Evolutionary conservation across 1,140 invertebrate genomes (phyloP).

Genomic region (Rhyacophila brunnea): DNA sequence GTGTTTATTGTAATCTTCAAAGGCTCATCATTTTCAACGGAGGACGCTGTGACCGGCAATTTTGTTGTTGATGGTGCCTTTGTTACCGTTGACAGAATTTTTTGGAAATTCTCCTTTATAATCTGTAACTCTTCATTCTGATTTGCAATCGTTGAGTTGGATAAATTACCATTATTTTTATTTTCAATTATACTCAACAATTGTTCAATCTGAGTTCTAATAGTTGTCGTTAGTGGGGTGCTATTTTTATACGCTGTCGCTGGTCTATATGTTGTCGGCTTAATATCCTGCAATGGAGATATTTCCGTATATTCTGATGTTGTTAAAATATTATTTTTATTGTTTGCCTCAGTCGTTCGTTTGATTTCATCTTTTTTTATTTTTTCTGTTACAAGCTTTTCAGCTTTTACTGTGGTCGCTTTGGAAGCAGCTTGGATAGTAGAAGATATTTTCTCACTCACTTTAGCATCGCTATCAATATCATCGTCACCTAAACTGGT

Average conservation of each 20-base stretch:
- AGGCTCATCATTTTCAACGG: slow-evolving; percentile 27
- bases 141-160: neutral
- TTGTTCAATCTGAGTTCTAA: neutral
- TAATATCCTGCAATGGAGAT: neutral
- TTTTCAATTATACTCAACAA: too few relatives aligned
- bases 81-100: neutral
- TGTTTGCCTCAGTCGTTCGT: too few relatives aligned
- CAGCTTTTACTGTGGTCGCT: too few relatives aligned
- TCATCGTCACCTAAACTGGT: too few relatives aligned
- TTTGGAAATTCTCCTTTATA: neutral
- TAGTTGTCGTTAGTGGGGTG: neutral
- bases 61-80: neutral
- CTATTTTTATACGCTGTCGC: slow-evolving; percentile 7
- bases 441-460: too few relatives aligned
- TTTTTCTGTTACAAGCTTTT: too few relatives aligned
- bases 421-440: too few relatives aligned
- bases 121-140: neutral
- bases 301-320: neutral
- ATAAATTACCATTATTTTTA: neutral
- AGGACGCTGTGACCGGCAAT: slow-evolving; percentile 8
- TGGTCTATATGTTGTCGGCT: slow-evolving; percentile 25
- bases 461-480: too few relatives aligned
- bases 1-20: slow-evolving; percentile 31
- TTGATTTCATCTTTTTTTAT: too few relatives aligned
- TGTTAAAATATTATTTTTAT: too few relatives aligned